Evolutionary conservation across 2,113 vertebrate species (phyloP).

Genomic region (Gavia stellata): DNA sequence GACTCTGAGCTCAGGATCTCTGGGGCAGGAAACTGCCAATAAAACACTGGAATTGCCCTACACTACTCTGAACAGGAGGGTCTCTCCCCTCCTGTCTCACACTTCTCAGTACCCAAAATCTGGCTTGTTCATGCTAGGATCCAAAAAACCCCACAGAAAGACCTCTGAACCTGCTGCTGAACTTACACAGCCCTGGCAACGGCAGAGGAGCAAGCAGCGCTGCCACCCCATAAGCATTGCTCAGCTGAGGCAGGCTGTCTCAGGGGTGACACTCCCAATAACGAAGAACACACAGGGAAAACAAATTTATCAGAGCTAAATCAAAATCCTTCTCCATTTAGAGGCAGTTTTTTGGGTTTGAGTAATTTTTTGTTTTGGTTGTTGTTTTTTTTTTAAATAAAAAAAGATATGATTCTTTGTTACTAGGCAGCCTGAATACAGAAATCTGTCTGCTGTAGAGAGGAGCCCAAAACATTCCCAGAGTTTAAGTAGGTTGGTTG

Average conservation of each 20-base stretch:
- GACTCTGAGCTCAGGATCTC: accelerated
- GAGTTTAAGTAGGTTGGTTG: not conserved
- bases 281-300: not conserved
- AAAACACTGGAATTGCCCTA: not conserved
- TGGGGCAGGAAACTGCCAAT: not conserved
- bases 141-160: not conserved
- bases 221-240: not conserved
- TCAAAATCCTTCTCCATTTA: not conserved
- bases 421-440: not conserved
- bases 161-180: not conserved
- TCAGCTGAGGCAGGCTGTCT: not conserved
- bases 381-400: not conserved
- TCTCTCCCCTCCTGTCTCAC: not conserved
- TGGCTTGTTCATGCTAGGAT: not conserved
- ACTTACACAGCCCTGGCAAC: not conserved
- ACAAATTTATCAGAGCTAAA: not conserved
- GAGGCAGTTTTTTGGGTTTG: not conserved
- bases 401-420: not conserved
- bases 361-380: not conserved
- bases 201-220: not conserved
- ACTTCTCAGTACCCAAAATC: not conserved
- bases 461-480: not conserved
- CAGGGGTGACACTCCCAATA: not conserved
- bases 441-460: not conserved
- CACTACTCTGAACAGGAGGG: not conserved